phyloP scores from a whole-genome alignment of 2,888 invertebrate genomes.

The Mechanitis mazaeus region DNA sequence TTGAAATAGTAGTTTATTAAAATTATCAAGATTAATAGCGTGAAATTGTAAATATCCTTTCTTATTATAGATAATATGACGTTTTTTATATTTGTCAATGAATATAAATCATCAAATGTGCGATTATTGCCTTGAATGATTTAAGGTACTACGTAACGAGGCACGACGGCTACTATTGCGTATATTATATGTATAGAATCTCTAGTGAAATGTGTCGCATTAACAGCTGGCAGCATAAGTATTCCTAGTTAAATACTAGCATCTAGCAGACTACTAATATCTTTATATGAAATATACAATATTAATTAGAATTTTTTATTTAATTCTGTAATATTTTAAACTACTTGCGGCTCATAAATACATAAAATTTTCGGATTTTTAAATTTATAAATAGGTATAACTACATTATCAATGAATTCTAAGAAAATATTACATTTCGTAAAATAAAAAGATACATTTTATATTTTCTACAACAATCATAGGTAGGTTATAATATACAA shows the following conservation, averaged over 20 bases:
- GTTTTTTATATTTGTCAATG: neutral
- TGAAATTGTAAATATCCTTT: conserved; percentile 1
- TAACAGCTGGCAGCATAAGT: neutral
- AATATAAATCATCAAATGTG: conserved; percentile 10
- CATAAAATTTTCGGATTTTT: neutral
- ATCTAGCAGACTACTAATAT: conserved; percentile 4
- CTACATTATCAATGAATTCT: too few relatives aligned
- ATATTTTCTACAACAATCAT: too few relatives aligned
- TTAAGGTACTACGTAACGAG: conserved; percentile 50
- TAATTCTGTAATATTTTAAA: neutral
- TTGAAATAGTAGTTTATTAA: neutral
- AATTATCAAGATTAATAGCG: neutral
- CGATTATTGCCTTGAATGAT: conserved; percentile 27
- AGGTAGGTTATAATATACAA: too few relatives aligned
- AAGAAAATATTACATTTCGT: too few relatives aligned
- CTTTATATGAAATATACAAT: conserved; percentile 3
- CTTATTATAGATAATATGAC: neutral
- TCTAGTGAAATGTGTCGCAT: conserved; percentile 17
- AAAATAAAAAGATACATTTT: too few relatives aligned
- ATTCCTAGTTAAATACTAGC: conserved; percentile 12
- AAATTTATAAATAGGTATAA: too few relatives aligned
- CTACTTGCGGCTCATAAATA: conserved; percentile 28
- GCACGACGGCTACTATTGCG: conserved; percentile 65
- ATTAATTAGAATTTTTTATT: neutral
- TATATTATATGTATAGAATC: conserved; percentile 11